Evolutionary conservation across 2,888 invertebrate genomes (phyloP), one percentile per base, ranked within the genome.

Genomic region (Smittia aterrima): DNA sequence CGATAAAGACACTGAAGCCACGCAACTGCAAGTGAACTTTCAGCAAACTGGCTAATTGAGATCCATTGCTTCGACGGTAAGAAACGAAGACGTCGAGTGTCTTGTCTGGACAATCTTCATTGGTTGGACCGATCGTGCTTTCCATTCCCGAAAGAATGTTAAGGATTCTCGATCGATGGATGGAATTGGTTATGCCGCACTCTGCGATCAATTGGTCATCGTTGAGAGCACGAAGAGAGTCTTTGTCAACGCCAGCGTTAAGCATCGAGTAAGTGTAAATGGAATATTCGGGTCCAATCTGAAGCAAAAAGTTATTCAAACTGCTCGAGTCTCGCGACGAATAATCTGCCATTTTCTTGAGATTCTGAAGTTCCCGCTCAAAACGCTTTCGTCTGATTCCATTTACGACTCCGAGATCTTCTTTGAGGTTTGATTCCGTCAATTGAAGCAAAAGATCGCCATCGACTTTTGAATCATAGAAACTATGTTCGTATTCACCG

Each of bases 181-280:
- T 97, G 77, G 96, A 96, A 83, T 98, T 99, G 67, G 85, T 86
- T 77, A 99, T 96, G 76, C 92, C 89, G 82, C 98, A 98, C 82
- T 98, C 98, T 32, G 87, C 87, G 76, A 91, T 85, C 75, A 99
- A 85, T 83, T 98, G 96, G 78, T 98, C 98, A 79, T 98, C 97
- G 62, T 92, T 93, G 25, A 98, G 84, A 75, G 89, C 90, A 76
- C 92, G 88, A 75, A 99, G 87, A 9, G 93, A 91, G 77, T 92
- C 92, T 80, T 91, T 92, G 82, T 98, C 97, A 40, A 98, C 93
- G 16, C 98, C 98, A 25, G 95, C 93, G 80, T 96, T 94, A 71
- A 99, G 84, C 93, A 99, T 93, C 71, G 92, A 90, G 83, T 99
- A 99, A 0, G 98, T 97, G 83, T 99, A 99, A 77, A 94, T 96